These are phyloP conservation scores for Ochlodes sylvanus DNA, from an alignment of 2,888 invertebrate species.

Conservation along the genomic window DNA sequence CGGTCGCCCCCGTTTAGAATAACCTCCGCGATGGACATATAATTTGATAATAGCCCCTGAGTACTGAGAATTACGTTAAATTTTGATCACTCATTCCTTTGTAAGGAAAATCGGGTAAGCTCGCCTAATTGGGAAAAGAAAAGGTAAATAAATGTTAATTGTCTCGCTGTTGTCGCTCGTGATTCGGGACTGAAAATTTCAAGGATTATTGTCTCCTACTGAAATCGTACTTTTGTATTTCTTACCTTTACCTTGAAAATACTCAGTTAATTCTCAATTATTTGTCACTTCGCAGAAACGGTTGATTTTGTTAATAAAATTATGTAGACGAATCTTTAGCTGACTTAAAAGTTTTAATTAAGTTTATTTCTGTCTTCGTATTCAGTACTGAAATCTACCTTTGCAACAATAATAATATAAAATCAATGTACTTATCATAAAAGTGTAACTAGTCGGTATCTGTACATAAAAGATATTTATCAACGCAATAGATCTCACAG, in stretches of 20 bases:
- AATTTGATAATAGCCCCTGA: slow-evolving; percentile 67
- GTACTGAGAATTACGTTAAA: slow-evolving; percentile 43
- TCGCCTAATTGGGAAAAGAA: slow-evolving; percentile 38
- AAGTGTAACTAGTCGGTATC: too few relatives aligned
- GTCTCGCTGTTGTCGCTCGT: slow-evolving; percentile 31
- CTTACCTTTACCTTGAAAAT: slow-evolving; percentile 36
- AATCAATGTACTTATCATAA: background rate
- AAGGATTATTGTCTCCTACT: slow-evolving; percentile 35
- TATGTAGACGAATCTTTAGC: slow-evolving; percentile 29
- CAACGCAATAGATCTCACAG: too few relatives aligned
- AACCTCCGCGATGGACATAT: slow-evolving; percentile 59
- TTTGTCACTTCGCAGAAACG: slow-evolving; percentile 29
- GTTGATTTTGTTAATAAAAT: slow-evolving; percentile 29
- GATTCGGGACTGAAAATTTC: slow-evolving; percentile 36
- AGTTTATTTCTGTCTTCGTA: slow-evolving; percentile 4
- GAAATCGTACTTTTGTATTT: slow-evolving; percentile 34
- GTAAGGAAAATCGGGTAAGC: slow-evolving; percentile 33
- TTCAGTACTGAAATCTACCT: background rate
- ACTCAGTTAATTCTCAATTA: slow-evolving; percentile 34
- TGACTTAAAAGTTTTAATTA: slow-evolving; percentile 12
- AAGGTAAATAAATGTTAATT: slow-evolving; percentile 38
- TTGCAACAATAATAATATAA: background rate
- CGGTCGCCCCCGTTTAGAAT: slow-evolving; percentile 62
- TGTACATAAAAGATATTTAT: too few relatives aligned
- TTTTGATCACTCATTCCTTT: slow-evolving; percentile 45